Evolutionary conservation across 2,797 vertebrate genomes (phyloP).

Genomic region (Cuculus canorus): DNA sequence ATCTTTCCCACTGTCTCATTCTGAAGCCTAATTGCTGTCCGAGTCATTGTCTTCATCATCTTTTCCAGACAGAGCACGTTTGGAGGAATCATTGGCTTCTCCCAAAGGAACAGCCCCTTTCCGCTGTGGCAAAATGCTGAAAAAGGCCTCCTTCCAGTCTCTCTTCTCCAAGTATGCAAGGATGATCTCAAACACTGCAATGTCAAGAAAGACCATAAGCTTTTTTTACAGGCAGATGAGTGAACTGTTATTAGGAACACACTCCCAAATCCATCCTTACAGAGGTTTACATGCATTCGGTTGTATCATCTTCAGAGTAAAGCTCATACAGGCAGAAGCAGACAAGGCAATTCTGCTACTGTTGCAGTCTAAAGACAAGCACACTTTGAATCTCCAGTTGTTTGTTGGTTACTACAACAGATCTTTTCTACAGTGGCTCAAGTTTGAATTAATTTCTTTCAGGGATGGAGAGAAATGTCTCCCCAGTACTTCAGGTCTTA

Average conservation of each 20-base stretch:
- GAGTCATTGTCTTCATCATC: conserved; percentile 56
- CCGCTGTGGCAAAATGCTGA: conserved; percentile 90
- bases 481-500: background rate
- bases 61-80: background rate
- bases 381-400: background rate
- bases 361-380: background rate
- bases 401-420: background rate
- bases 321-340: background rate
- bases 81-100: conserved; percentile 27
- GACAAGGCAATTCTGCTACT: background rate
- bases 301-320: background rate
- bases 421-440: background rate
- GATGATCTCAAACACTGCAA: conserved; percentile 96
- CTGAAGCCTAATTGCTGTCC: conserved; percentile 70
- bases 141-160: conserved; percentile 96
- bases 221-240: background rate
- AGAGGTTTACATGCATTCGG: background rate
- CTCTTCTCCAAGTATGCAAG: conserved; percentile 90
- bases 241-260: background rate
- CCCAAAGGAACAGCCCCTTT: conserved; percentile 89
- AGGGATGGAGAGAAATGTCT: background rate
- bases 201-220: conserved; percentile 34
- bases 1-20: background rate
- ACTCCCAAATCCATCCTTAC: background rate
- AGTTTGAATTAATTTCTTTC: background rate